Conservation (phyloP, 1,140 invertebrate genomes). For the Streblospio benedicti region DNA sequence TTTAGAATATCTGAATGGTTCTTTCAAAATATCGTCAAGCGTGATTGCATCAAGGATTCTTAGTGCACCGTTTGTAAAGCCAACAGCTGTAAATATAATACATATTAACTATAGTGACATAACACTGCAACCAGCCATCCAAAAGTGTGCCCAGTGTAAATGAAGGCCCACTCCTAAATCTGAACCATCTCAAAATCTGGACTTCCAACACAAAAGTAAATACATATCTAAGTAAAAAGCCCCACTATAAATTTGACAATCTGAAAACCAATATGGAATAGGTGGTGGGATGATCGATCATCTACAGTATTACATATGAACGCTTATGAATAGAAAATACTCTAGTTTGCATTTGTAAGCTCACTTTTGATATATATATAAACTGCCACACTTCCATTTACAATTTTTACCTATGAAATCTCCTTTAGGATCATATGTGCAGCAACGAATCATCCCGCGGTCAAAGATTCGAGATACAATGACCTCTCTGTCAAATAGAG, state of each 20-base stretch:
- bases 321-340: too few relatives aligned
- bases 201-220: background rate
- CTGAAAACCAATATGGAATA: slow-evolving; percentile 1
- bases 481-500: slow-evolving; percentile 31
- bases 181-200: background rate
- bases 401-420: slow-evolving; percentile 30
- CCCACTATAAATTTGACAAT: background rate
- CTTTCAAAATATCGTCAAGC: slow-evolving; percentile 33
- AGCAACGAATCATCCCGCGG: slow-evolving; percentile 33
- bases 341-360: too few relatives aligned
- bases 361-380: too few relatives aligned
- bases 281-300: too few relatives aligned
- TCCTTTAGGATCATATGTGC: slow-evolving; percentile 39
- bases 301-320: too few relatives aligned
- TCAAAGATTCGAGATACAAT: slow-evolving; percentile 36
- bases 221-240: background rate
- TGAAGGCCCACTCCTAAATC: background rate
- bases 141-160: background rate
- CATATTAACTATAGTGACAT: background rate
- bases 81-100: slow-evolving; percentile 45
- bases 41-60: slow-evolving; percentile 41
- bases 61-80: slow-evolving; percentile 43
- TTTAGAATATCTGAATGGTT: slow-evolving; percentile 39
- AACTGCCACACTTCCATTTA: too few relatives aligned
- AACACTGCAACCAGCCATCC: background rate